Percentiles rank a stretch among this genome's conserved stretches.
Conservation (phyloP, 2,797 vertebrate species). For the Malacoctenus gilli region DNA sequence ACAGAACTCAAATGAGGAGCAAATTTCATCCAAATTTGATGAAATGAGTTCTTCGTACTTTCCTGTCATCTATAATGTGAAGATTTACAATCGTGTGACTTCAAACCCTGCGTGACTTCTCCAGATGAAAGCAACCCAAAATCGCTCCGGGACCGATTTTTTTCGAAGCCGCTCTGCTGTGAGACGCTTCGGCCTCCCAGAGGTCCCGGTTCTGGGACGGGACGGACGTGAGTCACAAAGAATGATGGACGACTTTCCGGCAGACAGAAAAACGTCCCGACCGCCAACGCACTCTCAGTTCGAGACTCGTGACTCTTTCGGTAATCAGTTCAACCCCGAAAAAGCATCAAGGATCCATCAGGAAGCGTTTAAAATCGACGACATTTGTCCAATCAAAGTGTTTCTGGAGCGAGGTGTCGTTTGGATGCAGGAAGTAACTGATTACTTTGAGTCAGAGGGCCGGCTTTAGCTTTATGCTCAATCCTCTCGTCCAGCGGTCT, state of each 20-base stretch:
- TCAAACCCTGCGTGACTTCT: neutral
- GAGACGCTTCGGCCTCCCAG: constrained; percentile 47
- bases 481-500: too few relatives aligned
- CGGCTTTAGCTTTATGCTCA: too few relatives aligned
- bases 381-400: too few relatives aligned
- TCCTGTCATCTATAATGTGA: too few relatives aligned
- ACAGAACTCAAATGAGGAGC: too few relatives aligned
- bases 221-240: constrained; percentile 17
- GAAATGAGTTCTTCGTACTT: too few relatives aligned
- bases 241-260: constrained; percentile 22
- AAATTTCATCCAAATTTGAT: too few relatives aligned
- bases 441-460: too few relatives aligned
- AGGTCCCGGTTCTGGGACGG: constrained; percentile 24
- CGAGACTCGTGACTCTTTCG: constrained; percentile 1
- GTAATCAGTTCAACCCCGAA: neutral
- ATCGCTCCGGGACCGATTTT: constrained; percentile 10
- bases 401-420: too few relatives aligned
- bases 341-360: neutral
- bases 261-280: constrained; percentile 8
- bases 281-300: constrained; percentile 7
- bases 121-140: constrained; percentile 29
- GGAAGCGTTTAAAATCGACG: neutral
- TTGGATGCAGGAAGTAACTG: too few relatives aligned
- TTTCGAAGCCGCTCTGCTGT: constrained; percentile 33
- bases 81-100: constrained; percentile 16